These are phyloP conservation scores for Micronycteris hirsuta DNA, from an alignment of 2,113 vertebrate genomes.

Conservation along the genomic window DNA sequence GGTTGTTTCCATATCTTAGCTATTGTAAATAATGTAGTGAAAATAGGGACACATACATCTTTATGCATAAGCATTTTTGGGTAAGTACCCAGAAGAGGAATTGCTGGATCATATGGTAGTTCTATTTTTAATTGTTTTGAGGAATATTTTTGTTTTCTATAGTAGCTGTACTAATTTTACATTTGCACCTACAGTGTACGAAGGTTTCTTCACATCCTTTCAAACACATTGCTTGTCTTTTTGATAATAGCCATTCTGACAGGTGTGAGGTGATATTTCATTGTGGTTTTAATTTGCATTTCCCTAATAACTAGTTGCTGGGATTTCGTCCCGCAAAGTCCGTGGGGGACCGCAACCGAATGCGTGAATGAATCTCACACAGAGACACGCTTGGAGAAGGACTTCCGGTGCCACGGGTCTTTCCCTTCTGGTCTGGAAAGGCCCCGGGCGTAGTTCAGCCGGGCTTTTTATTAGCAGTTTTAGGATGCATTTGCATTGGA, in stretches of 20 bases:
- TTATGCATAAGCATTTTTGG: neutral
- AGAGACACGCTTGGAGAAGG: too few relatives aligned
- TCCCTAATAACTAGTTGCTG: neutral
- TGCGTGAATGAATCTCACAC: too few relatives aligned
- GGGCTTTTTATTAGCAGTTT: too few relatives aligned
- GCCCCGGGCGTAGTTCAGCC: too few relatives aligned
- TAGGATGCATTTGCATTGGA: too few relatives aligned
- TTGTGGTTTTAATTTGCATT: neutral
- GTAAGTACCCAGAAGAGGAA: neutral
- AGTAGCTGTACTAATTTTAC: neutral
- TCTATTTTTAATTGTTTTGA: neutral
- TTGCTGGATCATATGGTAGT: neutral
- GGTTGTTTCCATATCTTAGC: neutral
- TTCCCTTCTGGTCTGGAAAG: too few relatives aligned
- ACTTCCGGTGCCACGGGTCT: too few relatives aligned
- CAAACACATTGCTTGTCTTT: neutral
- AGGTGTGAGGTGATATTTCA: neutral
- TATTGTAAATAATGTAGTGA: neutral
- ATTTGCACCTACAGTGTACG: neutral
- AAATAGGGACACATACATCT: neutral
- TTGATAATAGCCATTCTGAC: neutral
- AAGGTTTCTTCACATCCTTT: neutral
- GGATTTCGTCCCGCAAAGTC: too few relatives aligned
- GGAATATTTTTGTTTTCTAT: neutral
- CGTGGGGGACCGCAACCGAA: too few relatives aligned